These are phyloP conservation scores for Rhingia rostrata DNA, from an alignment of 2,888 invertebrate species.

Conservation along the genomic window DNA sequence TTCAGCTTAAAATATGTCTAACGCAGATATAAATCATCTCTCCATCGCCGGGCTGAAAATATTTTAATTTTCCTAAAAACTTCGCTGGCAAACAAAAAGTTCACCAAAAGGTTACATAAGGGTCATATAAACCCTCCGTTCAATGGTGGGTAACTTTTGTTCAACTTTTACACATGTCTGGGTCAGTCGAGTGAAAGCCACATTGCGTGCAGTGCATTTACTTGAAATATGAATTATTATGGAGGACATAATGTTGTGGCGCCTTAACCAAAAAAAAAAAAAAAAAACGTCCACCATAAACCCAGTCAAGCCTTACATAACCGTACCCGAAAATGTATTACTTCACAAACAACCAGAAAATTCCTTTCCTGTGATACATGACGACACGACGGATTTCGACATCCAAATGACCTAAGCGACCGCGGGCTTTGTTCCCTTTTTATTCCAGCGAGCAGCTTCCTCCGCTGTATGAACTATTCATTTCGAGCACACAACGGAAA, in stretches of 20 bases:
- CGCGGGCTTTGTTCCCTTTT: constrained; percentile 8
- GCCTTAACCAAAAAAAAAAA: not conserved
- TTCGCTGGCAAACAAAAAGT: not conserved
- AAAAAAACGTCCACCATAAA: not conserved
- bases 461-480: constrained; percentile 48
- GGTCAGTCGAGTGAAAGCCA: constrained; percentile 48
- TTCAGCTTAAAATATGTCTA: constrained; percentile 13
- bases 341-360: not conserved
- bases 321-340: constrained; percentile 28
- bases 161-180: constrained; percentile 34
- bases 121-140: not conserved
- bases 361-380: constrained; percentile 39
- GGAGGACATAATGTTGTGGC: constrained; percentile 15
- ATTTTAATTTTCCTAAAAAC: constrained; percentile 63
- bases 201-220: constrained; percentile 51
- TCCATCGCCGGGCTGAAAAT: constrained; percentile 3
- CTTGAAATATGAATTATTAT: constrained; percentile 50
- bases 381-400: constrained; percentile 53
- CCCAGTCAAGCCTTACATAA: constrained; percentile 32
- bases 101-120: not conserved
- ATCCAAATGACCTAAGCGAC: constrained; percentile 34
- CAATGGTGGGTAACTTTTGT: not conserved
- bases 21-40: constrained; percentile 37
- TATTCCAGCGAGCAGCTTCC: constrained; percentile 44
- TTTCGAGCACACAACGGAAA: constrained; percentile 32